Base-by-base conservation (phyloP, 2,797 vertebrate genomes). In the Acipenser oxyrinchus region DNA sequence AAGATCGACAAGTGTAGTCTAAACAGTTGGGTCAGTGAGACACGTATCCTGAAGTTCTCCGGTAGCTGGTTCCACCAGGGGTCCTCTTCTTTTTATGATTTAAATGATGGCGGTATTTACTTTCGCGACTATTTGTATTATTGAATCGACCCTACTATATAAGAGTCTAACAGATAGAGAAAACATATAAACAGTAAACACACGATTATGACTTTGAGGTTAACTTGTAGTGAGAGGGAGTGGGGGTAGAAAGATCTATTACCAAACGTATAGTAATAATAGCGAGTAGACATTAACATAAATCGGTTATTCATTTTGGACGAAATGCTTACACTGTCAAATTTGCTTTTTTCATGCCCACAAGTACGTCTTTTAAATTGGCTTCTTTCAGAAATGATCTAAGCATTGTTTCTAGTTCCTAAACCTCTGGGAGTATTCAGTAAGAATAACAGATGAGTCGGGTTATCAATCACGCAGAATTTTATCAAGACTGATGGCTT, bases 391-490 rank as follows among this genome's bases (percentile, higher is more conserved):
- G 68, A 78, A 73, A 58, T 62, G 74, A 79, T 74, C 69, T 78
- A 68, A 74, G 72, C 6, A 4, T 66, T 73, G 12, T 70, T 79
- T 65, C 64, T 75, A 49, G 59, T 4, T 68, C 37, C 53, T 75
- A 61, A 69, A 74, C 62, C 74, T 75, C 70, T 80, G 86, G 74
- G 77, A 79, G 75, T 68, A 48, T 71, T 65, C 1, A 48, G 15
- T 65, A 63, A 55, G 73, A 78, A 76, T 77, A 74, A 74, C 70
- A 77, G 77, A 81, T 68, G 73, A 71, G n/a, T 50, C 72, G 66
- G 74, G 78, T 86, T 91, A 91, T 89, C 89, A 86, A 85, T 91
- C 86, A 90, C 79, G 68, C 72, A 82, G 80, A 37, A 37, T 88
- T 89, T 88, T 83, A 89, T 89, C 86, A 86, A 84, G 84, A 80